Base-by-base conservation (phyloP, 2,888 invertebrate genomes). In the Arge pagana region DNA sequence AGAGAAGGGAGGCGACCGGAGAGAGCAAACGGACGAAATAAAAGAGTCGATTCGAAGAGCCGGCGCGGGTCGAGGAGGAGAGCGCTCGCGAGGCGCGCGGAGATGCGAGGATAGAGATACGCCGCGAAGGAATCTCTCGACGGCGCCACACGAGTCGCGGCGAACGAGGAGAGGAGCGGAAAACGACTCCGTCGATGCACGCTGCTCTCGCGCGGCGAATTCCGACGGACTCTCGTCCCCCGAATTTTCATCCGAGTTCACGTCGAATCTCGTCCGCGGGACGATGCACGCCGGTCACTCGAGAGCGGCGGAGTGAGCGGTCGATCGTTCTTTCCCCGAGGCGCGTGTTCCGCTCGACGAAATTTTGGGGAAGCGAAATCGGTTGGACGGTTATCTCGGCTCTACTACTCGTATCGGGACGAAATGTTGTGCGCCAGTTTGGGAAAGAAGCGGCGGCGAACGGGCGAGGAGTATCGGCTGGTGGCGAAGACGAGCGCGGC, bases 371-470 rank as follows among this genome's bases (percentile, higher is more conserved):
- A 15, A 13, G 33, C 15, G 7, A 11, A 13, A 7, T 33, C 4
- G 15, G 15, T 33, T n/a, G 13, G 7, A 13, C 33, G 33, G 6
- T n/a, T 11, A 11, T 11, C 3, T n/a, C 33, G 3, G 11, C 13
- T 3, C 15, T n/a, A n/a, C n/a, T n/a, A n/a, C n/a, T n/a, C n/a
- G n/a, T n/a, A n/a, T n/a, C n/a, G n/a, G n/a, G n/a, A n/a, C n/a
- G n/a, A n/a, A n/a, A 72, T 74, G 73, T 60, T 74, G 64, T 74
- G 73, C 58, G 73, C 71, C 28, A 68, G 68, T 37, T 71, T 73
- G 55, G 64, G 60, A 57, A 68, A 61, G 56, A 70, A 64, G 42
- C 60, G 63, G 41, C 60, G 66, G 50, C 58, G 64, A 10, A 52
- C 63, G 3, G 71, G 68, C 2, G 73, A 72, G 21, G 73, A 73